Evolutionary conservation across 2,113 vertebrate genomes (phyloP).

Genomic region (Notothenia coriiceps): DNA sequence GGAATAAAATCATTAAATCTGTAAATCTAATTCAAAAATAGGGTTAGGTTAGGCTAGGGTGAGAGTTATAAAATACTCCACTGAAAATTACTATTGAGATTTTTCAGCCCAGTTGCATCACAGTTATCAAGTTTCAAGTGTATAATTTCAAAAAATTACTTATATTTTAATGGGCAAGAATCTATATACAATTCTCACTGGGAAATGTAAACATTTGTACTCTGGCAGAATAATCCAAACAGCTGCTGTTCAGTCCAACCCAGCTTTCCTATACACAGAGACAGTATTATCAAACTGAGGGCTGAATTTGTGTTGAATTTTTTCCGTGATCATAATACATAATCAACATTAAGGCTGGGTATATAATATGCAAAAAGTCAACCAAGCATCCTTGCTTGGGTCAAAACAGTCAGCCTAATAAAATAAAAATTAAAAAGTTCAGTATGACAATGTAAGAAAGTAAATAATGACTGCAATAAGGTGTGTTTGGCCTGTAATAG

Average conservation of each 20-base stretch:
- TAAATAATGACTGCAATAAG: not conserved
- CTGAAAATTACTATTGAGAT: not conserved
- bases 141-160: not conserved
- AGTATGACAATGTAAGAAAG: not conserved
- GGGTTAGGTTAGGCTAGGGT: not conserved
- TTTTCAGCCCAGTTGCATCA: not conserved
- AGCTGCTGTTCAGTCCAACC: slow-evolving; percentile 1
- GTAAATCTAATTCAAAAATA: slow-evolving; percentile 58
- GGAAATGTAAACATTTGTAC: not conserved
- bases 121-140: not conserved
- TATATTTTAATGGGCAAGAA: not conserved
- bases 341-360: no score
- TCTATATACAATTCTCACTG: not conserved
- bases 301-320: not conserved
- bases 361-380: no score
- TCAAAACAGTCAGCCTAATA: not conserved
- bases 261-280: not conserved
- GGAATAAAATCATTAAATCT: slow-evolving; percentile 52
- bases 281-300: not conserved
- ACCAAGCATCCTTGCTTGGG: not conserved
- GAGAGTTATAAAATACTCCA: slow-evolving; percentile 29
- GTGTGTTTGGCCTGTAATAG: not conserved
- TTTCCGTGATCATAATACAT: not conserved
- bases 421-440: not conserved
- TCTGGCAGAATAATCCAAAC: not conserved